Conservation (phyloP, 2,113 vertebrate species). For the Pachypanchax playfairii region DNA sequence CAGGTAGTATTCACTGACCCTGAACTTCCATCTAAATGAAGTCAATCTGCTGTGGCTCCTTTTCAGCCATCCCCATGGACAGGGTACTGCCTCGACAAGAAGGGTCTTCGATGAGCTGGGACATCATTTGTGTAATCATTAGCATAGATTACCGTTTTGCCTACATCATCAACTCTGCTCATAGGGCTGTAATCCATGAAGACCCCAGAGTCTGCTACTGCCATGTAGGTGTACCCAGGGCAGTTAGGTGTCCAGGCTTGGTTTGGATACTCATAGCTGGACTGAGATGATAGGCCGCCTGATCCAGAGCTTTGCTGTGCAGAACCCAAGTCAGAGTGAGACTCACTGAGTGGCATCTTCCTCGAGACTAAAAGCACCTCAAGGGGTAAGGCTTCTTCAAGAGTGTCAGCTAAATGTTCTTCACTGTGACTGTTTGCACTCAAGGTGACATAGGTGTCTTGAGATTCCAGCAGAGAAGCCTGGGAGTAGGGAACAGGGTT, state of each 20-base stretch:
- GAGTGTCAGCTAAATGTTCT: slow-evolving; percentile 40
- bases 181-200: slow-evolving; percentile 85
- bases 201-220: slow-evolving; percentile 84
- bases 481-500: slow-evolving; percentile 47
- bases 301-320: slow-evolving; percentile 68
- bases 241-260: slow-evolving; percentile 68
- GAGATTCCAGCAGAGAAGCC: slow-evolving; percentile 68
- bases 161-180: slow-evolving; percentile 56
- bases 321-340: slow-evolving; percentile 76
- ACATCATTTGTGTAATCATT: slow-evolving; percentile 83
- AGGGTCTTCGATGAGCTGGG: slow-evolving; percentile 40
- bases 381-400: slow-evolving; percentile 65
- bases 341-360: slow-evolving; percentile 45
- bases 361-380: slow-evolving; percentile 67
- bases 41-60: background rate
- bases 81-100: slow-evolving; percentile 36
- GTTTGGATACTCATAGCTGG: slow-evolving; percentile 84
- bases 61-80: slow-evolving; percentile 50
- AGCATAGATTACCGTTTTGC: slow-evolving; percentile 61
- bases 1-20: background rate
- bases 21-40: background rate
- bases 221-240: slow-evolving; percentile 80
- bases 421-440: slow-evolving; percentile 51
- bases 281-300: slow-evolving; percentile 68
- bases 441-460: slow-evolving; percentile 83